These are phyloP conservation scores for Himalopsyche kuldschensis DNA, from an alignment of 2,888 invertebrate species.

Conservation along the genomic window DNA sequence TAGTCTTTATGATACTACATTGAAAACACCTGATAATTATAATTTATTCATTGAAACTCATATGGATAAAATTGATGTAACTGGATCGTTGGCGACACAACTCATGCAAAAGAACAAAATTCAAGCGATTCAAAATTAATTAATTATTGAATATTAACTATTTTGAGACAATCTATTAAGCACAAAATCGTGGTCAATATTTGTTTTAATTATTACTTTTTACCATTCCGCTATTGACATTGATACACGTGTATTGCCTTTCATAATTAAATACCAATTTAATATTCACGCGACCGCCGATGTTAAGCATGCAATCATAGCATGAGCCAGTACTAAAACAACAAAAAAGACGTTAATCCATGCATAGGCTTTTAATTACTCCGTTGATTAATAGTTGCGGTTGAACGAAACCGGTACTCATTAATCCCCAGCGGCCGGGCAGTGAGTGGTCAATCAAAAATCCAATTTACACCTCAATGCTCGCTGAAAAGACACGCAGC, in stretches of 20 bases:
- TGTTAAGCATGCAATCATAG: not conserved
- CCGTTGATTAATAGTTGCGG: conserved; percentile 8
- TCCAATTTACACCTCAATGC: conserved; percentile 26
- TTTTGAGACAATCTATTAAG: too few relatives aligned
- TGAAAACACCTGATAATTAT: too few relatives aligned
- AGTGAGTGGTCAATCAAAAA: conserved; percentile 29
- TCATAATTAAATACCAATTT: not conserved
- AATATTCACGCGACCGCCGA: not conserved
- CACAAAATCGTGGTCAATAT: too few relatives aligned
- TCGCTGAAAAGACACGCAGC: not conserved
- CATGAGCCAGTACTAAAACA: not conserved
- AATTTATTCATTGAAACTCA: too few relatives aligned
- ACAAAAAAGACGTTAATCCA: conserved; percentile 14
- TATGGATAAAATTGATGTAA: too few relatives aligned
- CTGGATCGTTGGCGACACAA: too few relatives aligned
- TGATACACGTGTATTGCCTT: not conserved
- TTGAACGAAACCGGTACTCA: not conserved
- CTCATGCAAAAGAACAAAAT: too few relatives aligned
- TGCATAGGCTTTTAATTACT: conserved; percentile 19
- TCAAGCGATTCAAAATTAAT: too few relatives aligned
- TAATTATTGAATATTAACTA: too few relatives aligned
- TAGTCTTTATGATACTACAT: too few relatives aligned
- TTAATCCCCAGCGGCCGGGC: conserved; percentile 7
- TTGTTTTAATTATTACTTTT: too few relatives aligned
- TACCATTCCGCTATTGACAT: too few relatives aligned